Conservation (phyloP, 2,797 vertebrate species). For the Pipistrellus nathusii region DNA sequence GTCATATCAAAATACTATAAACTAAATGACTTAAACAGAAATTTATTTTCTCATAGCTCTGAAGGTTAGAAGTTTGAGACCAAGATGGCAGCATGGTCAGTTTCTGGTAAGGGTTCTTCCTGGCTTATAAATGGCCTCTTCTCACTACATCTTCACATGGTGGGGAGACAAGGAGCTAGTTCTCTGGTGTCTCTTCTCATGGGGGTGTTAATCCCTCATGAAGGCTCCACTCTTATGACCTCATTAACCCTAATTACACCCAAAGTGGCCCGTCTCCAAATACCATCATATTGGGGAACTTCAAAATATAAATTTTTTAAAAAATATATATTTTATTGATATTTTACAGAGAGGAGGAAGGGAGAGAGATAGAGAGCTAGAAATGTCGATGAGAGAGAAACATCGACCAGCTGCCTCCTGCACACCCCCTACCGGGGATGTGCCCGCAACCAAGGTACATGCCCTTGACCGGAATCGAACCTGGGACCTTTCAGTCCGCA, state of each 20-base stretch:
- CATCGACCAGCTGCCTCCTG: too few species aligned
- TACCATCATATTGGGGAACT: not conserved
- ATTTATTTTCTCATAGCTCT: conserved; percentile 42
- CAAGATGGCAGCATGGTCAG: not conserved
- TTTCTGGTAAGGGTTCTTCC: not conserved
- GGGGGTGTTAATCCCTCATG: not conserved
- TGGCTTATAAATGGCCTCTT: not conserved
- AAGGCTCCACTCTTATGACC: not conserved
- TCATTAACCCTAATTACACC: not conserved
- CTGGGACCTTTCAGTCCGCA: too few species aligned
- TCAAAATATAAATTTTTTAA: not conserved
- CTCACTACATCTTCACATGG: not conserved
- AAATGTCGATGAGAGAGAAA: too few species aligned
- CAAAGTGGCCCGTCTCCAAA: not conserved
- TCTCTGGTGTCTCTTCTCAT: not conserved
- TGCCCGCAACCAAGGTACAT: too few species aligned
- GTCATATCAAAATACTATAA: conserved; percentile 28
- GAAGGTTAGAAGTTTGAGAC: not conserved
- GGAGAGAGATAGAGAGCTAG: too few species aligned
- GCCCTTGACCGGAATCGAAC: too few species aligned
- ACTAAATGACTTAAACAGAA: conserved; percentile 24
- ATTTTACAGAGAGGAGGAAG: too few species aligned
- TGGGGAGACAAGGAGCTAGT: not conserved
- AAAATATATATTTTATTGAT: too few species aligned
- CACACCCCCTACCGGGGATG: too few species aligned